These are phyloP conservation scores for Muscicapa comitata DNA, from an alignment of 2,797 vertebrate species.

Conservation along the genomic window DNA sequence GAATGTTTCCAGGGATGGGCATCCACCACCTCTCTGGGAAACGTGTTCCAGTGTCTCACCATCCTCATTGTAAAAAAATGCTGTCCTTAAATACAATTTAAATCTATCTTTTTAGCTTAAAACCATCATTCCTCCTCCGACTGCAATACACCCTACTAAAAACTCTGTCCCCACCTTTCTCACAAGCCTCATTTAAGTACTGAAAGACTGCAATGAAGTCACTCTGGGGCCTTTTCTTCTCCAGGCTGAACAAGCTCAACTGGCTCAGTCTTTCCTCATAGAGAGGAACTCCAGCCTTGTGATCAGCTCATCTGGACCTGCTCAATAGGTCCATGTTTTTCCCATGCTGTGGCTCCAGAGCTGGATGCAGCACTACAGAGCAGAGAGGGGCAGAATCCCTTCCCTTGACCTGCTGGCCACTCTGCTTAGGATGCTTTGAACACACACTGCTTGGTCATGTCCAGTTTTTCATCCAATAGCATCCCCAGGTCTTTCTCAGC, in stretches of 20 bases:
- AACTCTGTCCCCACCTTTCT: neutral
- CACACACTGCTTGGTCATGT: accelerated
- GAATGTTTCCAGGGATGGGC: neutral
- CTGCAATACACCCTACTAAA: neutral
- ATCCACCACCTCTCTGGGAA: neutral
- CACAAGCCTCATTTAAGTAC: neutral
- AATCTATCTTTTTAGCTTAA: neutral
- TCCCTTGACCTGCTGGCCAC: neutral
- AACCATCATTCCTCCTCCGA: neutral
- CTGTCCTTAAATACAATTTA: neutral
- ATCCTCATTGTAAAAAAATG: neutral
- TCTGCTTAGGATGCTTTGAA: neutral
- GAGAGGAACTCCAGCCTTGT: neutral
- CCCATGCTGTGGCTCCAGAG: neutral
- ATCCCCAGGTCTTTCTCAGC: neutral
- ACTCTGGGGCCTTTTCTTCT: neutral
- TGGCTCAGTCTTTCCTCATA: neutral
- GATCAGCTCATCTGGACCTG: neutral
- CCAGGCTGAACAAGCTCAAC: neutral
- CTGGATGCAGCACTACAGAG: neutral
- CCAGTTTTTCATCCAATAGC: neutral
- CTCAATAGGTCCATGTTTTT: neutral
- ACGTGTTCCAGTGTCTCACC: neutral
- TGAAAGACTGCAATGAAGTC: neutral
- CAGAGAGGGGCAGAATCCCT: neutral